phyloP scores from a whole-genome alignment of 2,797 vertebrate species.

The Thamnophis elegans region DNA sequence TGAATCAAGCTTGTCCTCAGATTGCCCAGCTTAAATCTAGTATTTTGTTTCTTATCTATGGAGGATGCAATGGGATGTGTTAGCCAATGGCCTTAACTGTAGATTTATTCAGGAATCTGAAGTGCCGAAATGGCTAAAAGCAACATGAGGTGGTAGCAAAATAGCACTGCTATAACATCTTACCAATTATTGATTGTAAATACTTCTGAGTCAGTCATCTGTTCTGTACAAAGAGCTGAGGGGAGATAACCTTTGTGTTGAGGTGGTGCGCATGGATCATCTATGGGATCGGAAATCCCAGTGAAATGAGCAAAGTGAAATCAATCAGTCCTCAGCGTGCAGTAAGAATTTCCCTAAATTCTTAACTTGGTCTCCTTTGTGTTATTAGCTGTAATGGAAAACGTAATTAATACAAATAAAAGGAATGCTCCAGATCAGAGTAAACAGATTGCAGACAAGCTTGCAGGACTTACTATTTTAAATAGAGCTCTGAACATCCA shows the following conservation, averaged over 20 bases:
- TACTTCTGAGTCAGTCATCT: not conserved
- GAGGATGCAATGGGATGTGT: not conserved
- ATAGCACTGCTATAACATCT: not conserved
- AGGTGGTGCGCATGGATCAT: not conserved
- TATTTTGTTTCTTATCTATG: not conserved
- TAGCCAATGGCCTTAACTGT: not conserved
- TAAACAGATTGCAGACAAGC: not conserved
- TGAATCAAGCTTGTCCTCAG: not conserved
- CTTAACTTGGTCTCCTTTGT: not conserved
- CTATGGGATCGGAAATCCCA: not conserved
- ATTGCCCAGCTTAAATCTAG: not conserved
- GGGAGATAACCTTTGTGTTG: not conserved
- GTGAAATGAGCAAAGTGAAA: not conserved
- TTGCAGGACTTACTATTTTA: not conserved
- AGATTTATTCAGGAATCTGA: not conserved
- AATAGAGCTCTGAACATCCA: not conserved
- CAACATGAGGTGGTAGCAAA: not conserved
- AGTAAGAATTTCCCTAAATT: not conserved
- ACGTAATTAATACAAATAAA: not conserved
- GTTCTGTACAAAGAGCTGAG: not conserved
- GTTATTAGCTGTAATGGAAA: not conserved
- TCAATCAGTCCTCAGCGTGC: not conserved
- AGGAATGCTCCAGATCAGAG: not conserved
- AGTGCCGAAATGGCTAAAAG: not conserved
- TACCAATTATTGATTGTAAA: not conserved